Conservation (phyloP, 1,140 invertebrate species). For the Triops cancriformis region DNA sequence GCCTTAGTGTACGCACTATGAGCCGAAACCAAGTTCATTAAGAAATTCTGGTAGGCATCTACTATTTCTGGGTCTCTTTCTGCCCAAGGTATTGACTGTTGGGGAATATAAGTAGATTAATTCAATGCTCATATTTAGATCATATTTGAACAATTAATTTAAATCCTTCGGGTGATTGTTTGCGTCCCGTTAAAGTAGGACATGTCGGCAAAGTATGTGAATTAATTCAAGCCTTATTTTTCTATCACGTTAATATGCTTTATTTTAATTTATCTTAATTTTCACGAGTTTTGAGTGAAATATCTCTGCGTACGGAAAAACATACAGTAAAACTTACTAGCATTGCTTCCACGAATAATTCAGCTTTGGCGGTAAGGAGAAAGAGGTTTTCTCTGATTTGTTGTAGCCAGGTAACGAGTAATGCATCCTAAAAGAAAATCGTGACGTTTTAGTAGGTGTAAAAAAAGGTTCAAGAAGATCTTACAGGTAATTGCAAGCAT, state of each 20-base stretch:
- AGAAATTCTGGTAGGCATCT: slow-evolving; percentile 20
- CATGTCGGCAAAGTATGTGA: no score
- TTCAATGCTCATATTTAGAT: no score
- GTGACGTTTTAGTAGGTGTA: not conserved
- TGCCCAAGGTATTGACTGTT: slow-evolving; percentile 1
- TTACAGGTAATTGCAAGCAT: slow-evolving; percentile 20
- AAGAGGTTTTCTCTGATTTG: slow-evolving; percentile 12
- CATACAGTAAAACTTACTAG: slow-evolving; percentile 11
- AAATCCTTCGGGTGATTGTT: no score
- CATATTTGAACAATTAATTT: no score
- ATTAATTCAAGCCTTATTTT: not conserved
- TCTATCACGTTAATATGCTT: not conserved
- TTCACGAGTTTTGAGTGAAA: no score
- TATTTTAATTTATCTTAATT: no score
- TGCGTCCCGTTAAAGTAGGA: no score
- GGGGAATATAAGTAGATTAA: not conserved
- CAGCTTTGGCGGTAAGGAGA: slow-evolving; percentile 18
- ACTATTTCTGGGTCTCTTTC: slow-evolving; percentile 18
- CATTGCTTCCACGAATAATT: slow-evolving; percentile 23
- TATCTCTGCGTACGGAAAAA: no score
- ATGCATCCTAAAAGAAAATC: slow-evolving; percentile 21
- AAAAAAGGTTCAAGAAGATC: not conserved
- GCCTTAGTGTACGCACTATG: slow-evolving; percentile 19
- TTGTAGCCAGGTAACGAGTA: slow-evolving; percentile 16
- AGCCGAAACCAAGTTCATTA: slow-evolving; percentile 19